Conservation (phyloP, 2,113 vertebrate species). For the Thamnophis sirtalis region DNA sequence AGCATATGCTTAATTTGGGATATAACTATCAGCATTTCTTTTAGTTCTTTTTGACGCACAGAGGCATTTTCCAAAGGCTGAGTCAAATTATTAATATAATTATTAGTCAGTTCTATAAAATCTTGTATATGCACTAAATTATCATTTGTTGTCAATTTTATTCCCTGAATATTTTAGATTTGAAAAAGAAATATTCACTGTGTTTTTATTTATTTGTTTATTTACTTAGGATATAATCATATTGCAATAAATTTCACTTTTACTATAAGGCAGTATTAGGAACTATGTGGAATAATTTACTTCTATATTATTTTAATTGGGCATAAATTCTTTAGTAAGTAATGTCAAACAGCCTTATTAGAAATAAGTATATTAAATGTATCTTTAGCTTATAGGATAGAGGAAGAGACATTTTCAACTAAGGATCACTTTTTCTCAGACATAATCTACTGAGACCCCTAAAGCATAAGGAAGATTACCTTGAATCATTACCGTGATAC, state of each 20-base stretch:
- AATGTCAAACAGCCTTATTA: neutral
- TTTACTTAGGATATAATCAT: neutral
- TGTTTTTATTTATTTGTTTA: neutral
- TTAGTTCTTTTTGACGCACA: neutral
- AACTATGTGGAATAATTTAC: neutral
- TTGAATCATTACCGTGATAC: neutral
- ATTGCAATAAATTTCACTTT: slow-evolving; percentile 13
- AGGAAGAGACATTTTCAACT: slow-evolving; percentile 31
- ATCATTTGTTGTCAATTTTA: slow-evolving; percentile 21
- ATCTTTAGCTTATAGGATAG: neutral
- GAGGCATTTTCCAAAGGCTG: neutral
- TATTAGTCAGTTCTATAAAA: neutral
- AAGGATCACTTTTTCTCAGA: neutral
- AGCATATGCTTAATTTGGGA: neutral
- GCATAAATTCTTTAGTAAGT: slow-evolving; percentile 3
- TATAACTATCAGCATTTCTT: neutral
- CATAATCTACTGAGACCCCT: neutral
- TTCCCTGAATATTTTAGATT: neutral
- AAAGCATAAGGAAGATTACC: neutral
- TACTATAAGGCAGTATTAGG: slow-evolving; percentile 1
- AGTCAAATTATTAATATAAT: neutral
- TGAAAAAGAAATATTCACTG: neutral
- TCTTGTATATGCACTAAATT: neutral
- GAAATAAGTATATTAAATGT: slow-evolving; percentile 40
- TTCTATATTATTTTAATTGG: neutral